Evolutionary conservation across 2,888 invertebrate genomes (phyloP), one percentile per base, ranked within the genome.

Genomic region (Norana najaformis): DNA sequence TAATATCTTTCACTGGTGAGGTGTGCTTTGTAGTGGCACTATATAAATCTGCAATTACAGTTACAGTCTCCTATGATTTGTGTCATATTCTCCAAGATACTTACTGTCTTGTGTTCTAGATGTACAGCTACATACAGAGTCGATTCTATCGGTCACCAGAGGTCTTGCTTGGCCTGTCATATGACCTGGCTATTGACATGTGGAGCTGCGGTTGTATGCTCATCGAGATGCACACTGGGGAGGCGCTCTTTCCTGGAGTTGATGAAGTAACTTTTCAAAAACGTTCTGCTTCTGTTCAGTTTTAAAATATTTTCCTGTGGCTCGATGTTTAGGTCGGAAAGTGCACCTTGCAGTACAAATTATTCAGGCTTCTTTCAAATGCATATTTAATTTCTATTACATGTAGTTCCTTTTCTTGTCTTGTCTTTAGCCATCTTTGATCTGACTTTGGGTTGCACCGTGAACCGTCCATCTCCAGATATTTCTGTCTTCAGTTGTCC

Each of bases 201-300:
- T 99, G 99, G 99, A 98, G 98, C 94, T 96, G 99, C 93, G 99
- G 99, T 92, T 99, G 99, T 95, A 99, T 99, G 95, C 96, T 99
- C 92, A 99, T 99, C 30, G 99, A 99, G 96, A 99, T 99, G 99
- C 99, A 99, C 95, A 99, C 99, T 85, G 99, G 99, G 83, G 99
- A 99, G 95, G 99, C 99, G 20, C 96, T 99, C 91, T 99, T 99
- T 96, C 98, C 98, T 94, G 99, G 99, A 92, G 97, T 98, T 95
- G 99, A 99, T 35, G 83, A 35, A 83, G 83, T 83, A 36, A 14
- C 34, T 14, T 83, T 34, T 83, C 1, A 36, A 36, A 35, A 14
- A 35, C 16, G 14, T 35, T 20, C 13, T 83, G 16, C 36, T 83
- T 13, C 20, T 83, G 83, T 36, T n/a, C 37, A 8, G 88, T 37